Evolutionary conservation across 1,140 invertebrate genomes (phyloP).

Genomic region (Radopholus similis): DNA sequence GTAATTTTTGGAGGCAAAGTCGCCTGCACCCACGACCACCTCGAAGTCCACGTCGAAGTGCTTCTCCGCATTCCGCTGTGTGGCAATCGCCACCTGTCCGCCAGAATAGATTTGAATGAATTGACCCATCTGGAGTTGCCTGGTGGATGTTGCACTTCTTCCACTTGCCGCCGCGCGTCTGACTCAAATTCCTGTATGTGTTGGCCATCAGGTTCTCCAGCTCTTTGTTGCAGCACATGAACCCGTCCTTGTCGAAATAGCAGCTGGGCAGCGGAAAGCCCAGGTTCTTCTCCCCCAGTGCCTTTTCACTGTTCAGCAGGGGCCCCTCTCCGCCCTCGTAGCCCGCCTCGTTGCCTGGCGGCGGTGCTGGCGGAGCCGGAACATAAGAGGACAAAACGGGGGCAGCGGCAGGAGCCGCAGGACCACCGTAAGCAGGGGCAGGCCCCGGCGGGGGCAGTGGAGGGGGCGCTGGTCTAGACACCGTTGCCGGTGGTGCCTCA

Average conservation of each 20-base stretch:
- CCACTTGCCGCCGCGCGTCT: conserved; percentile 34
- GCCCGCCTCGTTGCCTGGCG: neutral
- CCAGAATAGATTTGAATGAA: neutral
- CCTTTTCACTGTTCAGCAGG: too few species aligned
- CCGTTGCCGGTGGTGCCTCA: too few species aligned
- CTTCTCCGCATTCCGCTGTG: conserved; percentile 30
- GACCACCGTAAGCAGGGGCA: neutral
- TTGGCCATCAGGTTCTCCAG: conserved; percentile 43
- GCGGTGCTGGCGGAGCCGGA: conserved; percentile 4
- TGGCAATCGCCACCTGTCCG: conserved; percentile 19
- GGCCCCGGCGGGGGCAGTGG: neutral
- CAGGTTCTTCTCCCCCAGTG: too few species aligned
- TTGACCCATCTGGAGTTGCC: conserved; percentile 17
- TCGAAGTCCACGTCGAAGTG: conserved; percentile 38
- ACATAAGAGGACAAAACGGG: conserved; percentile 4
- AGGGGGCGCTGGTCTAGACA: too few species aligned
- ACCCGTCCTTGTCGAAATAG: conserved; percentile 40
- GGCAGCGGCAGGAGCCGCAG: conserved; percentile 2
- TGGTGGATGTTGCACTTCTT: conserved; percentile 45
- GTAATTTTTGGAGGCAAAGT: conserved; percentile 39
- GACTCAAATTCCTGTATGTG: conserved; percentile 27
- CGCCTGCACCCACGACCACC: conserved; percentile 35
- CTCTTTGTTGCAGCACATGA: conserved; percentile 46
- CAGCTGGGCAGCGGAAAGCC: conserved; percentile 35
- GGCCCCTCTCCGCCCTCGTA: too few species aligned